phyloP scores from a whole-genome alignment of 2,113 vertebrate genomes.

The Sorex araneus region DNA sequence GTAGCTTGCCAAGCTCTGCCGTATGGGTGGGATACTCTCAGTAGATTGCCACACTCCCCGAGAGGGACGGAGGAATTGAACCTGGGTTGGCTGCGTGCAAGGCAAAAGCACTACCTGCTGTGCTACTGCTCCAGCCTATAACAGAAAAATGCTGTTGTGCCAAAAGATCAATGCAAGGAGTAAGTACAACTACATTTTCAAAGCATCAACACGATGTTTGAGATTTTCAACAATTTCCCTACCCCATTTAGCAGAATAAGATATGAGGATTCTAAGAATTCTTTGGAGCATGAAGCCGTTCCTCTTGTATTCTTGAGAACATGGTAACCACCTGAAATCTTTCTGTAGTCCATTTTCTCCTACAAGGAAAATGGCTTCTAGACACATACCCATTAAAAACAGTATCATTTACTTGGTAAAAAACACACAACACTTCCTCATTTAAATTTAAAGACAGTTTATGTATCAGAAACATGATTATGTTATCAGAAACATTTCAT shows the following conservation, averaged over 20 bases:
- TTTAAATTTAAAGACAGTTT: constrained; percentile 35
- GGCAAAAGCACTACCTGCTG: no score
- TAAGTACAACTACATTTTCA: neutral
- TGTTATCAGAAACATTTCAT: neutral
- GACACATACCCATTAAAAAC: neutral
- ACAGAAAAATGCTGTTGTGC: neutral
- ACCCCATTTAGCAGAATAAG: neutral
- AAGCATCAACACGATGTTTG: neutral
- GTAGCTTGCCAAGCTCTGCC: no score
- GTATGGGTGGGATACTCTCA: no score
- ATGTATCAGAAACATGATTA: neutral
- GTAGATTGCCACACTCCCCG: no score
- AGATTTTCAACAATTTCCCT: constrained; percentile 22
- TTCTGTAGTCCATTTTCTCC: constrained; percentile 2
- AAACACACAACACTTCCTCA: neutral
- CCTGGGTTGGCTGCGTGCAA: no score
- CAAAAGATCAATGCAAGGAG: neutral
- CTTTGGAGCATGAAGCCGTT: constrained; percentile 5
- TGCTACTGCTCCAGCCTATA: no score
- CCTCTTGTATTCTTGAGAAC: neutral
- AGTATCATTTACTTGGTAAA: neutral
- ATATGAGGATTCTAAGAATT: constrained; percentile 21
- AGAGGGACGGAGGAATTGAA: no score
- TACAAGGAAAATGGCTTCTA: constrained; percentile 21
- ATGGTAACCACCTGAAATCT: neutral